Evolutionary conservation across 37 sponge, comb jelly and placozoan species (phyloP), one percentile per base, ranked within the genome.

Genomic region (Halisarca cf. caerulea): DNA sequence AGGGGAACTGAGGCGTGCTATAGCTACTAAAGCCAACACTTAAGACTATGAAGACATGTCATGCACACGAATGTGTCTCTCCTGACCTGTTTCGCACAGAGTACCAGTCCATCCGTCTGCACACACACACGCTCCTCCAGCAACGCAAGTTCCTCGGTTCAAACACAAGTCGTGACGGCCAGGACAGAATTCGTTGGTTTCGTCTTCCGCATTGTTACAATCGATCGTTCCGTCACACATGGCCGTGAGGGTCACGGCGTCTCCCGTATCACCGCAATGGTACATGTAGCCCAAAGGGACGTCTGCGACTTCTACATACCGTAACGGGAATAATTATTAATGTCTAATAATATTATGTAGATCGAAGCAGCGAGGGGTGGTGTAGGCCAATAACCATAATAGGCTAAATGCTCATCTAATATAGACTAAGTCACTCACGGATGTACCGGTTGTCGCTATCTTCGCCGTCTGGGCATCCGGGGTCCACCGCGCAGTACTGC

Each of bases 161-260:
- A 62, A 62, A 62, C 64, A 62, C 18, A 68, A 3, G 64, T 61
- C 15, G 1, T 1, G n/a, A 18, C 15, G 28, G 30, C 69, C 69
- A 34, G 69, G 35, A 68, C 69, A 68, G 4, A 68, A 68, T 17
- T 27, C 1, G 35, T 1, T 34, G 4, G 43, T 74, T 41, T 74
- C 77, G 24, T 74, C 77, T 41, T n/a, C 45, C 15, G 45, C 77
- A 23, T 74, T 74, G 2, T 20, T n/a, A 24, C 77, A 74, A 44
- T 74, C 77, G 9, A 74, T 40, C 0, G 1, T 0, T 3, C 77
- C 45, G 24, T 74, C 77, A 37, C 77, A 74, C 21, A 74, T 17
- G n/a, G 24, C 15, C n/a, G 30, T 8, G 2, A 74, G 2, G 44
- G 25, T n/a, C 21, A 74, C 72, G 42, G 44, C 3, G 15, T 62